Conservation (phyloP, 2,888 invertebrate genomes). For the Autographa gamma region DNA sequence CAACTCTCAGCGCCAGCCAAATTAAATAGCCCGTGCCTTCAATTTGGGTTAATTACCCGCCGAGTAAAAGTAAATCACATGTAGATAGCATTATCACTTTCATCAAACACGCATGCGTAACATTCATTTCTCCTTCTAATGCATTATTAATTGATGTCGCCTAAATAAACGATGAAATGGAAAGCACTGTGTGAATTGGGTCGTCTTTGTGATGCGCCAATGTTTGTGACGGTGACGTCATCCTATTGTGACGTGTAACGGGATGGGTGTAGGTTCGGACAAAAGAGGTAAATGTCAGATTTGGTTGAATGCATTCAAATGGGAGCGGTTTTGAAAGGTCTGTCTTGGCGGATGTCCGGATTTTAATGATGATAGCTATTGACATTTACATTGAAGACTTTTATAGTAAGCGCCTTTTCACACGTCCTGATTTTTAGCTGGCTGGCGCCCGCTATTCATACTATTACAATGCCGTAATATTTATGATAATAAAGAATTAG, state of each 20-base stretch:
- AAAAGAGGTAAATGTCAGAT: slow-evolving; percentile 38
- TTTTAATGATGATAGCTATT: background rate
- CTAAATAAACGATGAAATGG: slow-evolving; percentile 67
- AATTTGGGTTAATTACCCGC: slow-evolving; percentile 61
- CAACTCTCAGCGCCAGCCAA: slow-evolving; percentile 25
- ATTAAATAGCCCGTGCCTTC: slow-evolving; percentile 50
- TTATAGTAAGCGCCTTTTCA: too few relatives aligned
- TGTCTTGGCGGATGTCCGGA: slow-evolving; percentile 2
- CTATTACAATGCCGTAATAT: too few relatives aligned
- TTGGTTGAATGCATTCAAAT: slow-evolving; percentile 7
- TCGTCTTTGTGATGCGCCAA: slow-evolving; percentile 55
- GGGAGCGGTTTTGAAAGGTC: slow-evolving; percentile 19
- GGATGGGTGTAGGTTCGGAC: slow-evolving; percentile 43
- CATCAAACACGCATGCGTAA: slow-evolving; percentile 61
- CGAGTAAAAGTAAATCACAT: slow-evolving; percentile 67
- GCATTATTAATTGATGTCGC: slow-evolving; percentile 68
- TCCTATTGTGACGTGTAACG: slow-evolving; percentile 40
- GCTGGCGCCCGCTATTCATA: too few relatives aligned
- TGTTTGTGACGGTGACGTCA: slow-evolving; percentile 39
- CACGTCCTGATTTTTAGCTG: too few relatives aligned
- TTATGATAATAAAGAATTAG: too few relatives aligned
- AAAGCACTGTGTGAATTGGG: slow-evolving; percentile 68
- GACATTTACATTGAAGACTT: background rate
- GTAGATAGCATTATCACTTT: slow-evolving; percentile 69
- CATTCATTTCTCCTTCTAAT: slow-evolving; percentile 65